Percentiles rank a stretch among this genome's conserved stretches.
These are phyloP conservation scores for Stenodera caucasica DNA, from an alignment of 2,888 invertebrate species.

Conservation along the genomic window DNA sequence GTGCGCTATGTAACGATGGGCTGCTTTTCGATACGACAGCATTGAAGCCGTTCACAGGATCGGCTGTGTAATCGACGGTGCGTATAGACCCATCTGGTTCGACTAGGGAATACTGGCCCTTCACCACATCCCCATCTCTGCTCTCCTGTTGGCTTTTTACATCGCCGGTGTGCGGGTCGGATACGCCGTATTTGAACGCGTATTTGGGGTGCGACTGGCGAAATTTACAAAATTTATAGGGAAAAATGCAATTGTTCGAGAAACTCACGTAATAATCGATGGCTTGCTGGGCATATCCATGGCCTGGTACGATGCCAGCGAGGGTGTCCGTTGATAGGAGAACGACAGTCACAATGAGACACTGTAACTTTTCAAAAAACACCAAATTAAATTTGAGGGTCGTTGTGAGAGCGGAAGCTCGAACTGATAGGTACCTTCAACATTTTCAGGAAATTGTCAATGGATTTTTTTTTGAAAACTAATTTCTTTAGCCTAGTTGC, in stretches of 20 bases:
- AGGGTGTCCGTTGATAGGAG: conserved; percentile 35
- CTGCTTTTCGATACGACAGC: conserved; percentile 49
- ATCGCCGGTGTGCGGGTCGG: conserved; percentile 65
- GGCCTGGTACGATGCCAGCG: conserved; percentile 39
- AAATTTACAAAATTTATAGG: too few relatives aligned
- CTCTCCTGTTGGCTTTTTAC: conserved; percentile 64
- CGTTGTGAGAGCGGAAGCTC: too few relatives aligned
- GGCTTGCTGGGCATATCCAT: conserved; percentile 55
- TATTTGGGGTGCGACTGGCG: conserved; percentile 62
- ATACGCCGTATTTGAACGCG: conserved; percentile 64
- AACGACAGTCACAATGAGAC: conserved; percentile 33
- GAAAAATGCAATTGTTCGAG: too few relatives aligned
- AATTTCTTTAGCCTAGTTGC: conserved; percentile 41
- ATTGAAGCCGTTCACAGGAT: conserved; percentile 59
- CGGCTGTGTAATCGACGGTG: conserved; percentile 60
- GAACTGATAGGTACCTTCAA: conserved; percentile 9
- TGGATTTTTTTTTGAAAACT: conserved; percentile 36
- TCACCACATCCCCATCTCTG: conserved; percentile 65
- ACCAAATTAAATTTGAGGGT: too few relatives aligned
- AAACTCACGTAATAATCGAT: conserved; percentile 67
- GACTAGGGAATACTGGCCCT: conserved; percentile 53
- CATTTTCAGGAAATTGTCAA: conserved; percentile 27
- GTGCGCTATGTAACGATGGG: conserved; percentile 56
- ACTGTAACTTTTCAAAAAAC: conserved; percentile 28
- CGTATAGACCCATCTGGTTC: conserved; percentile 56